Base-by-base conservation (phyloP, 2,888 invertebrate genomes). In the Oscheius sp. region DNA sequence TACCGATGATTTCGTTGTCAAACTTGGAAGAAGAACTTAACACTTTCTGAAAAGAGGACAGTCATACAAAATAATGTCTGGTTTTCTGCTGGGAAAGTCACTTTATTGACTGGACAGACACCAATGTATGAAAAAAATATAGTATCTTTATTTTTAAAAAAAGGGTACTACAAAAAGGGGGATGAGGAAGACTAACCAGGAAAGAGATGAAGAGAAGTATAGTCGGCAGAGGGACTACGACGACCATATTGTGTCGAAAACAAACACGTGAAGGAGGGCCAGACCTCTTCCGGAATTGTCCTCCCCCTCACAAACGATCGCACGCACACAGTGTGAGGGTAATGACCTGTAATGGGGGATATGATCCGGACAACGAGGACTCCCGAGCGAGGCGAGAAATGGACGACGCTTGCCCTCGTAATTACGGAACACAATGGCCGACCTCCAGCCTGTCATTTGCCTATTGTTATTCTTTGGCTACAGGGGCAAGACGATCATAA, bases 331-430 rank as follows among this genome's bases (percentile, higher is more conserved):
- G 33, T 24, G 24, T 24, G 47, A 24, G 59, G 59, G 41, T 44
- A 59, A 59, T 59, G 59, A 59, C 59, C 59, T 59, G 59, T 59
- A 59, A 59, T n/a, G n/a, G n/a, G n/a, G n/a, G n/a, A n/a, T n/a
- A 44, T 44, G 59, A 59, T 59, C 59, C 59, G 28, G 54, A 54
- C 54, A 33, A 50, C 14, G 38, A n/a, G n/a, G n/a, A 38, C 12
- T 30, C 20, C 8, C 6, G 33, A 33, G 17, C 32, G 54, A 33
- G 33, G 54, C 36, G 56, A 56, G 36, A 56, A 38, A 33, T 6
- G 44, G 41, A 30, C 12, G 30, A 33, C 33, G 57, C 41, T 38
- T 41, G 41, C 62, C 59, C 59, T 59, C 41, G 59, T 59, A 62
- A 62, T 62, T 62, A 62, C 33, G 22, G 30, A 44, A 45, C 62